phyloP scores from a whole-genome alignment of 2,113 vertebrate species.

The Periophthalmodon schlosseri region DNA sequence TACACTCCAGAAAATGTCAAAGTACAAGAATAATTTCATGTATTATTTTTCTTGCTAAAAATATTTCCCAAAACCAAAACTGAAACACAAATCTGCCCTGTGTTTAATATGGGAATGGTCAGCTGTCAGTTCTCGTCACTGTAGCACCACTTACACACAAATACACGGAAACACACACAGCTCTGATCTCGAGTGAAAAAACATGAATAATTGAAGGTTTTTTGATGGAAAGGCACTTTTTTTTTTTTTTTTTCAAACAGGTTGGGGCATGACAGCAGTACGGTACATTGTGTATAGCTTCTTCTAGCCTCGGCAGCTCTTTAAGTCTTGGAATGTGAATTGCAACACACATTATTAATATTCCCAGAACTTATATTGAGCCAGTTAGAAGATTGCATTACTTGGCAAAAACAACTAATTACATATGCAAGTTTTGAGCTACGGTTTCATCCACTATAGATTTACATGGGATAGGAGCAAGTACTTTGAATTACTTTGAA shows the following conservation, averaged over 20 bases:
- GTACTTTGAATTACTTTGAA: no score
- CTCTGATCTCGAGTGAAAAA: constrained; percentile 10
- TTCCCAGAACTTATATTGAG: constrained; percentile 25
- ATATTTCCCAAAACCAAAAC: neutral
- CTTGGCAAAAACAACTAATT: neutral
- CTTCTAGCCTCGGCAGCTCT: constrained; percentile 16
- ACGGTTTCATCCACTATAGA: neutral
- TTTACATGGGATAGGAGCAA: neutral
- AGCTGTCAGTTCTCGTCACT: constrained; percentile 5
- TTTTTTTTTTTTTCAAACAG: constrained; percentile 16
- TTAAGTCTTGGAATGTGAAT: constrained; percentile 2
- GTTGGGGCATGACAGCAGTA: constrained; percentile 15
- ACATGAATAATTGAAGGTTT: constrained; percentile 24
- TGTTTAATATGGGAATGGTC: neutral
- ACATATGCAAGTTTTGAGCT: neutral
- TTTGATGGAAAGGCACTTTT: constrained; percentile 28
- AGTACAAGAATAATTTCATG: no score
- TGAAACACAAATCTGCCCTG: no score
- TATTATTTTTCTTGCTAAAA: neutral
- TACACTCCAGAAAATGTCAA: no score
- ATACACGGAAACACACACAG: neutral
- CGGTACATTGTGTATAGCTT: neutral
- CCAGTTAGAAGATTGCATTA: constrained; percentile 16
- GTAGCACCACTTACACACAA: neutral
- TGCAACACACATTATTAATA: constrained; percentile 30